A percentile compares a stretch with the other conserved stretches of the same genome.
Evolutionary conservation across 1,140 invertebrate species (phyloP).

Genomic region (Rhynchophorus ferrugineus): DNA sequence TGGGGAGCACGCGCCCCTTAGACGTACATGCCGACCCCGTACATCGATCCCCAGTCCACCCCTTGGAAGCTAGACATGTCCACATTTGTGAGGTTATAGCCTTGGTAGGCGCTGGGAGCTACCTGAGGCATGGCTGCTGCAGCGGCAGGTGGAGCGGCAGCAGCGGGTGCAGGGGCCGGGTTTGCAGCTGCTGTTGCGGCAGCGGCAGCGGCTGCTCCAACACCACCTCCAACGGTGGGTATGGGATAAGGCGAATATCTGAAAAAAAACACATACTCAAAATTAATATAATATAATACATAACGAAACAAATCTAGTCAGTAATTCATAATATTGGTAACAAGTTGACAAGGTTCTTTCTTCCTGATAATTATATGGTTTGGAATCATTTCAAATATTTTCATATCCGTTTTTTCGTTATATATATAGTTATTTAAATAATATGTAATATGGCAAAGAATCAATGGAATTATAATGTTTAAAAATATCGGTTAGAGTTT

Average conservation of each 20-base stretch:
- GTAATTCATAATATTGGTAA: neutral
- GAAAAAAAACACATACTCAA: no score
- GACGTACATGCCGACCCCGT: conserved; percentile 85
- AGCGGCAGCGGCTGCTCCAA: conserved; percentile 45
- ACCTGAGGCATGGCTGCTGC: conserved; percentile 50
- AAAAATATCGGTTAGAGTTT: no score
- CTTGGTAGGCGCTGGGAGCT: conserved; percentile 65
- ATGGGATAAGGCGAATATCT: conserved; percentile 62
- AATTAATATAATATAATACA: no score
- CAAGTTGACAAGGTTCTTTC: no score
- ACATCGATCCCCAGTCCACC: conserved; percentile 83
- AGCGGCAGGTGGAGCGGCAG: conserved; percentile 45
- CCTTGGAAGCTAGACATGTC: conserved; percentile 87
- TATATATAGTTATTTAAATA: no score
- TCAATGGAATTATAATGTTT: no score
- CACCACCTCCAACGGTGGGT: conserved; percentile 36
- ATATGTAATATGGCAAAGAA: no score
- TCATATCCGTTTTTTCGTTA: no score
- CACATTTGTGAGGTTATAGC: conserved; percentile 77
- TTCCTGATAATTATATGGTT: no score
- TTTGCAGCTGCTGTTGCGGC: conserved; percentile 46
- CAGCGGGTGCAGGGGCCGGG: conserved; percentile 38
- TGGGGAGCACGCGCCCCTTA: conserved; percentile 37
- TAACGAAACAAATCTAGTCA: neutral
- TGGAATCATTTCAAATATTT: no score